A percentile compares a stretch with the other conserved stretches of the same genome.
These are phyloP conservation scores for Mobula birostris DNA, from an alignment of 2,113 vertebrate species.

Conservation along the genomic window DNA sequence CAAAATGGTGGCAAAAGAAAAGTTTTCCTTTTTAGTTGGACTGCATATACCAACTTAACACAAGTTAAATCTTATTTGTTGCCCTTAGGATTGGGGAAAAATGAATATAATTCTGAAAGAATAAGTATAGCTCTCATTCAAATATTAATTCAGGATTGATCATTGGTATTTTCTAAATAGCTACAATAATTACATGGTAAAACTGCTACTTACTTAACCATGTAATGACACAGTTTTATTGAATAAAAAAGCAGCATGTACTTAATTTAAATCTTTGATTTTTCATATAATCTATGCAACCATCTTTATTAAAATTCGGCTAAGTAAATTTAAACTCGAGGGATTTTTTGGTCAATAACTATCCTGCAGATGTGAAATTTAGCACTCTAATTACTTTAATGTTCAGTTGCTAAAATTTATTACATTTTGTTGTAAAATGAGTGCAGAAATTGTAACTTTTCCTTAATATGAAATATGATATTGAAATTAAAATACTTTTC, in stretches of 20 bases:
- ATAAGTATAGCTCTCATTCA: background rate
- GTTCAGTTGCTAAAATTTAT: background rate
- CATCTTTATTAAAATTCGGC: background rate
- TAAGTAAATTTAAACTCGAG: background rate
- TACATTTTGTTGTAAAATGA: background rate
- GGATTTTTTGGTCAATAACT: background rate
- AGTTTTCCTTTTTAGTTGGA: background rate
- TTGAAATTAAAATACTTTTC: background rate
- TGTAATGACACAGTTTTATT: background rate
- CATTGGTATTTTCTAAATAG: background rate
- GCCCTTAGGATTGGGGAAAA: background rate
- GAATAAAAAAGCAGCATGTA: background rate
- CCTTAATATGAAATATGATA: background rate
- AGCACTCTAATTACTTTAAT: background rate
- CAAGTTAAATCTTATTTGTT: too few species aligned
- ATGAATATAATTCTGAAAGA: constrained; percentile 3
- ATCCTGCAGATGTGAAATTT: background rate
- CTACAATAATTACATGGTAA: background rate
- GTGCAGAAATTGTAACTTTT: background rate
- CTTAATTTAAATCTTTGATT: background rate
- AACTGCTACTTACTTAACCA: background rate
- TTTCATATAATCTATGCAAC: background rate
- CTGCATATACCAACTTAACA: too few species aligned
- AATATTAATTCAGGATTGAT: background rate
- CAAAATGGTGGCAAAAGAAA: background rate